Evolutionary conservation across 2,113 vertebrate genomes (phyloP).

Genomic region (Oreotrochilus melanogaster): DNA sequence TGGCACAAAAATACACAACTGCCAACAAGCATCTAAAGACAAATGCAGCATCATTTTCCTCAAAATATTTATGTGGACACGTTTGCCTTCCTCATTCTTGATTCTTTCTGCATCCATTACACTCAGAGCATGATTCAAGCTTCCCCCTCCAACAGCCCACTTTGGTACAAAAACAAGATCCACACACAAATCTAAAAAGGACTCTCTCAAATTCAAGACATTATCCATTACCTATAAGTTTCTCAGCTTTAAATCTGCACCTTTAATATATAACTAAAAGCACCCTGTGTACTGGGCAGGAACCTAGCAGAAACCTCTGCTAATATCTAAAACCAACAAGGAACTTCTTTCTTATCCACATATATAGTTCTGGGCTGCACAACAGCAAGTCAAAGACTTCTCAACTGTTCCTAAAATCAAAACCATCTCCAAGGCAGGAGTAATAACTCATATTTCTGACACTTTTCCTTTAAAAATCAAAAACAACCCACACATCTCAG

Average conservation of each 20-base stretch:
- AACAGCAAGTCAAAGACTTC: conserved; percentile 1
- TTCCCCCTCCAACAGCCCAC: neutral
- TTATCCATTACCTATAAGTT: neutral
- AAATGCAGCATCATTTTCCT: neutral
- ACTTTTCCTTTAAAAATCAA: neutral
- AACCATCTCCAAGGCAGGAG: neutral
- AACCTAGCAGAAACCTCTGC: neutral
- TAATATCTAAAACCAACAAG: neutral
- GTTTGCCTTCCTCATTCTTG: neutral
- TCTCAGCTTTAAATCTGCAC: neutral
- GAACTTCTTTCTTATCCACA: neutral
- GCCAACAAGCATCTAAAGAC: neutral
- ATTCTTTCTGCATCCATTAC: neutral
- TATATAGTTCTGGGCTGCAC: neutral
- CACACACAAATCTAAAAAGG: neutral
- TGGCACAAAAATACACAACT: neutral
- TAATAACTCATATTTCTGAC: neutral
- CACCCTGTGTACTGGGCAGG: neutral
- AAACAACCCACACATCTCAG: neutral
- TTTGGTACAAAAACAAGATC: neutral
- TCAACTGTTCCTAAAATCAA: neutral
- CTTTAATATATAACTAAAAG: neutral
- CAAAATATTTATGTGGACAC: neutral
- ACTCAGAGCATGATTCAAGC: neutral
- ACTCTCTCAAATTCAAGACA: neutral